Base-by-base conservation (phyloP, 35 echinoderm and acorn worm species). In the Ophioderma brevispina region DNA sequence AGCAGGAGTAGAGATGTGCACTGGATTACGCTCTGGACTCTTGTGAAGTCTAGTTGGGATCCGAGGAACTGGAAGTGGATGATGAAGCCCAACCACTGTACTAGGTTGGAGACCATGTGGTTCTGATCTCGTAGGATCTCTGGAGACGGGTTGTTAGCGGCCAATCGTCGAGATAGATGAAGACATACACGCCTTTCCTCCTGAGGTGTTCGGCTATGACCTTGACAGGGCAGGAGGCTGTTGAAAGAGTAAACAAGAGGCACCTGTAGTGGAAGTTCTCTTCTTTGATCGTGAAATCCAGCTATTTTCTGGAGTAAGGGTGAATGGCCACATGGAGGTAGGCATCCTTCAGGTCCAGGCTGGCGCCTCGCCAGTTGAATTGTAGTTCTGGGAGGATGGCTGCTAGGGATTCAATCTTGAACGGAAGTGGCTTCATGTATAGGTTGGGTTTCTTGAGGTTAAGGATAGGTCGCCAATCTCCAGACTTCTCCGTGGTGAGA, bases 11-110 rank as follows among this genome's bases (percentile, higher is more conserved):
- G 37, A 21, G 46, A 25, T 40, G 33, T 13, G 76, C 25, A 35
- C 76, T 28, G 76, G 30, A 31, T 77, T 77, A 59, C 32, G 38
- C 23, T 19, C 33, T 14, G 0, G 34, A 38, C 40, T 6, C 10
- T 35, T 21, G 0, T 36, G 19, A 89, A 25, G 80, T 79, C 50
- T 32, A 89, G 25, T 42, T 28, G 8, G 13, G 80, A 78, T 32
- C 87, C 80, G 0, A 94, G 92, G 52, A 77, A 94, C 76, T 77
- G n/a, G n/a, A 31, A 13, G 28, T 77, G 8, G 8, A 77, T 77
- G 76, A 77, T 35, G 76, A 77, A 77, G 13, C 76, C 76, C 76
- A 77, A 30, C n/a, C 76, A 32, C 75, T 39, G 17, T 0, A 8
- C 87, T 13, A 92, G 77, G 3, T 13, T 77, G 76, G 6, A 35